Percentiles rank a stretch among this genome's conserved stretches.
These are phyloP conservation scores for Drosophila paulistorum DNA, from an alignment of 1,140 invertebrate genomes.

Conservation along the genomic window DNA sequence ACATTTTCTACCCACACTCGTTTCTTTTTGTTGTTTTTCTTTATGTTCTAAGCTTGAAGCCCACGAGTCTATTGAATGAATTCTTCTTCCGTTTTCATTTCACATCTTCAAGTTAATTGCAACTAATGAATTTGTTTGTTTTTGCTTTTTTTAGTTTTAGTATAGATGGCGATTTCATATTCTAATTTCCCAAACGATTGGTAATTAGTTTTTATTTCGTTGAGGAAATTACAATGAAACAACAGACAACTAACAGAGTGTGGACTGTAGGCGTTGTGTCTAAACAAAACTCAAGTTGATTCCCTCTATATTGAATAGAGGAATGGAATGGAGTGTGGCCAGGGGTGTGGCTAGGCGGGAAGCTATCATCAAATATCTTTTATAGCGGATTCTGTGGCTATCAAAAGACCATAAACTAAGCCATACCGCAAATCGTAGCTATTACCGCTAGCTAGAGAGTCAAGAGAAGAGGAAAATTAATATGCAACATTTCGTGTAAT, in stretches of 20 bases:
- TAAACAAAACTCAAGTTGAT: conserved; percentile 5
- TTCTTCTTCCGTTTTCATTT: conserved; percentile 13
- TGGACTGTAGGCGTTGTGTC: conserved; percentile 52
- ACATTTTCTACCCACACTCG: conserved; percentile 27
- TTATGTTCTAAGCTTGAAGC: conserved; percentile 27
- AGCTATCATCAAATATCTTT: conserved; percentile 52
- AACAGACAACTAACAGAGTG: conserved; percentile 22
- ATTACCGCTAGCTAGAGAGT: conserved; percentile 29
- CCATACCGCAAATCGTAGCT: conserved; percentile 49
- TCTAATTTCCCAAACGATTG: conserved; percentile 27
- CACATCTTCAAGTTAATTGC: conserved; percentile 55
- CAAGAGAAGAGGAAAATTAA: conserved; percentile 52
- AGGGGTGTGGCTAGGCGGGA: neutral
- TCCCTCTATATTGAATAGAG: neutral
- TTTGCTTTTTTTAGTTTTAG: conserved; percentile 40
- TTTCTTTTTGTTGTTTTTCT: neutral
- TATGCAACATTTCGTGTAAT: conserved; percentile 73
- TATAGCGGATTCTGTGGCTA: conserved; percentile 61
- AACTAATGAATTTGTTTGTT: conserved; percentile 69
- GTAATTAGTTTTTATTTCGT: conserved; percentile 63
- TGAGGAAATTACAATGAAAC: conserved; percentile 58
- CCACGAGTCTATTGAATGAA: conserved; percentile 32
- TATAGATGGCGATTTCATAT: conserved; percentile 36
- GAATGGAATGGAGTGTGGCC: neutral
- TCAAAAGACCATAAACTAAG: conserved; percentile 61